These are phyloP conservation scores for Steatocranus sp. DNA, from an alignment of 2,797 vertebrate genomes.

Conservation along the genomic window DNA sequence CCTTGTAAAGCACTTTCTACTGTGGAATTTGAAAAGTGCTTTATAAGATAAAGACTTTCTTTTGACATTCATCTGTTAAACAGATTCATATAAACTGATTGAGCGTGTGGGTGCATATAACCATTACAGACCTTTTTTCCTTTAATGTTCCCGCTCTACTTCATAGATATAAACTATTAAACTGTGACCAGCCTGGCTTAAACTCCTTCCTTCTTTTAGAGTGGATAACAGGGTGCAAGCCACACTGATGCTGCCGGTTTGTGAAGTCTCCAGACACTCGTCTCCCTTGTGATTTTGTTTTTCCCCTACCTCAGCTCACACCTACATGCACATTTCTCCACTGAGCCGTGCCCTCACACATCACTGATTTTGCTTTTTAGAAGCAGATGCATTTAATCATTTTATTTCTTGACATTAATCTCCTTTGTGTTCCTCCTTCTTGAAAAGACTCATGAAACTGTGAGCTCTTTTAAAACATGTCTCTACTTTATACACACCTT, in stretches of 20 bases:
- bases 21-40: background rate
- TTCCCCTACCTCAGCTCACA: background rate
- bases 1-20: background rate
- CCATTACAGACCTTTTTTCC: background rate
- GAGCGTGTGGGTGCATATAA: background rate
- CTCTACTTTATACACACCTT: constrained; percentile 63
- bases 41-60: background rate
- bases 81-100: background rate
- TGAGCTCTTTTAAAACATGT: constrained; percentile 32
- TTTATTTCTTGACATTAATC: background rate
- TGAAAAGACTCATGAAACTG: background rate
- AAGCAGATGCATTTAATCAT: background rate
- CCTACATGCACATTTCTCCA: background rate
- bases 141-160: background rate
- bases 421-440: background rate
- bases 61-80: background rate
- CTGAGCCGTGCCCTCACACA: background rate
- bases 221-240: background rate
- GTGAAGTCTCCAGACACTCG: background rate
- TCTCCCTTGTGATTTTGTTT: background rate
- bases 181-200: background rate
- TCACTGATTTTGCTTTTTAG: background rate
- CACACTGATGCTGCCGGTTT: background rate
- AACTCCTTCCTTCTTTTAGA: background rate
- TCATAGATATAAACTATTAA: background rate